A percentile compares a stretch with the other conserved stretches of the same genome.
phyloP scores from a whole-genome alignment of 2,113 vertebrate genomes.

The Azemiops feae region DNA sequence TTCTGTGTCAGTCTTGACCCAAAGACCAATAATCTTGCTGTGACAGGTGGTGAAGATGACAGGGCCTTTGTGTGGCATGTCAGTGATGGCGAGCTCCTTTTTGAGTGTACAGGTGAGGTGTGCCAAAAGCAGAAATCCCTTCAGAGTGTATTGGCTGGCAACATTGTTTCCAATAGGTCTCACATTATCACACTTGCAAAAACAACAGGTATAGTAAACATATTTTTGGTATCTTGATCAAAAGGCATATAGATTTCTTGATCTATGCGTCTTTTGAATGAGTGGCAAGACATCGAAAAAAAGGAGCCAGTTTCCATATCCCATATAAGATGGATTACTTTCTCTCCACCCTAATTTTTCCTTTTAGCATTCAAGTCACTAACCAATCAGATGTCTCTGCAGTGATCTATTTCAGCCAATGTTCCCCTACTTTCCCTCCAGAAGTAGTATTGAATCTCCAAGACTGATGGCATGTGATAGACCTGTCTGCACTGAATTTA shows the following conservation, averaged over 20 bases:
- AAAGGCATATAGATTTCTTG: background rate
- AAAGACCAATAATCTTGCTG: slow-evolving; percentile 81
- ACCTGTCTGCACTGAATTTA: background rate
- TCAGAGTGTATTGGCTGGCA: background rate
- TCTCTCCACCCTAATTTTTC: background rate
- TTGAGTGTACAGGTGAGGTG: slow-evolving; percentile 87
- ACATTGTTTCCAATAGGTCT: background rate
- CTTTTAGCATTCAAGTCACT: background rate
- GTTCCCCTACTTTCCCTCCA: background rate
- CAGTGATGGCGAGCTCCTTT: slow-evolving; percentile 84
- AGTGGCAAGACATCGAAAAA: background rate
- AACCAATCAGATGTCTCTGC: background rate
- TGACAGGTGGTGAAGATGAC: slow-evolving; percentile 93
- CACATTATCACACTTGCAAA: background rate
- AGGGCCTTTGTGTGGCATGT: slow-evolving; percentile 91
- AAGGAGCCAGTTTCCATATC: background rate
- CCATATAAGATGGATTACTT: background rate
- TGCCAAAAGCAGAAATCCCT: background rate
- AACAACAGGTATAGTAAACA: background rate
- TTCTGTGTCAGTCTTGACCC: slow-evolving; percentile 93
- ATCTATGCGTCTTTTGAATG: background rate
- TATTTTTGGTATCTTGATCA: background rate
- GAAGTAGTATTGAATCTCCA: background rate
- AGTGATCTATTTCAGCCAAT: background rate
- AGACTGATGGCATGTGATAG: background rate